phyloP scores from a whole-genome alignment of 2,888 invertebrate genomes.

The Amblyjoppa proteus region DNA sequence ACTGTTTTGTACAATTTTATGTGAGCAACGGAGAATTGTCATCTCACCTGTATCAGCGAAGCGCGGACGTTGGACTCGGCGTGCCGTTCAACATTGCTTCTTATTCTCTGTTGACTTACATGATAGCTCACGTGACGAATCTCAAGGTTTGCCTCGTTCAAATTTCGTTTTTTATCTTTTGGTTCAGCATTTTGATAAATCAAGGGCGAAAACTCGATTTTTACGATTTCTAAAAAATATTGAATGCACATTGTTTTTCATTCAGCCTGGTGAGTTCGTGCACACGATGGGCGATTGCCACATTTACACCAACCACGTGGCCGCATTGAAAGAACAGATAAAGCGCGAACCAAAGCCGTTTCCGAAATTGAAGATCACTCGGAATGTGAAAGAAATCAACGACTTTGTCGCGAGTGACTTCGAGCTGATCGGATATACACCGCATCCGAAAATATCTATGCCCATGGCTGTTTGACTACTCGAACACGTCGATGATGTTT shows the following conservation, averaged over 20 bases:
- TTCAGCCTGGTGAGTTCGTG: conserved; percentile 95
- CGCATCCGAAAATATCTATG: conserved; percentile 96
- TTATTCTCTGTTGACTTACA: conserved; percentile 96
- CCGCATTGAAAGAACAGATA: conserved; percentile 93
- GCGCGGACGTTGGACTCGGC: conserved; percentile 99
- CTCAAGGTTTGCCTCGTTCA: conserved; percentile 88
- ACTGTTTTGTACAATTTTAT: conserved; percentile 97
- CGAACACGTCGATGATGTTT: not conserved
- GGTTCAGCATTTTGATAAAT: too few relatives aligned
- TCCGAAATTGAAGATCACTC: conserved; percentile 92
- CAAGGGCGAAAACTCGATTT: too few relatives aligned
- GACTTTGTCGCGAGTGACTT: conserved; percentile 96
- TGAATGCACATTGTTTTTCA: not conserved
- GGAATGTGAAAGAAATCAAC: conserved; percentile 92
- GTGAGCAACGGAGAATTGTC: conserved; percentile 94
- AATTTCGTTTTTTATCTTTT: not conserved
- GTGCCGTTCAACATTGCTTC: conserved; percentile 99
- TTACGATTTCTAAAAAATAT: not conserved
- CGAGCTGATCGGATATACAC: conserved; percentile 93
- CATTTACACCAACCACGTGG: conserved; percentile 96
- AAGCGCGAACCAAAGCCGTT: conserved; percentile 92
- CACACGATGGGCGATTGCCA: conserved; percentile 98
- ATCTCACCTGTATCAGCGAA: conserved; percentile 97
- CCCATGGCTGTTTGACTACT: conserved; percentile 93
- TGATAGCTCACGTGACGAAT: conserved; percentile 98